These are phyloP conservation scores for Zoroaster sp. DNA, from an alignment of 53 echinoderm and acorn worm species.

Conservation along the genomic window DNA sequence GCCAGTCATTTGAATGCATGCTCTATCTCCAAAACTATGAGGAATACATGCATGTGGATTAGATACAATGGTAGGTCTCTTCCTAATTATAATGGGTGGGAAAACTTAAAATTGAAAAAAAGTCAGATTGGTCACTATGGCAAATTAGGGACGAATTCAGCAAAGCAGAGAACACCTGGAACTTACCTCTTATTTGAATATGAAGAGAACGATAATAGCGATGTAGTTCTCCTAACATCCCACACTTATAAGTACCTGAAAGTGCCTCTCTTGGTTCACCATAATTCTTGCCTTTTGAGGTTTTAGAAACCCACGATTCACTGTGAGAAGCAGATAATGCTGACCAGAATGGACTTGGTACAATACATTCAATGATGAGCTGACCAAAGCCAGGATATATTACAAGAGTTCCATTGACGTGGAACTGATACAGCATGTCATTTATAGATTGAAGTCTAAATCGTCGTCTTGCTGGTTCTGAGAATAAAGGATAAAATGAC, in stretches of 20 bases:
- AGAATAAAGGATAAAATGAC: background rate
- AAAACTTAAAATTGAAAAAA: no score
- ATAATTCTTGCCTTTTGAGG: background rate
- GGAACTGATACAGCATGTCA: background rate
- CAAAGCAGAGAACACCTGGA: no score
- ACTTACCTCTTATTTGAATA: slow-evolving; percentile 36
- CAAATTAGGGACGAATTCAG: no score
- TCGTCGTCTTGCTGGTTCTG: background rate
- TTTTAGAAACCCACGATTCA: background rate
- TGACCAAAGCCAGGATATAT: slow-evolving; percentile 23
- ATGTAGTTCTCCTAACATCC: background rate
- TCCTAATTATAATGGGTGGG: no score
- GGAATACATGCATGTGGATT: no score
- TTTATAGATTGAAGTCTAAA: background rate
- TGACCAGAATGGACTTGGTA: background rate
- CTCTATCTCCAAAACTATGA: no score
- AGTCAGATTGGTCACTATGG: no score
- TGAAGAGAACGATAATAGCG: background rate
- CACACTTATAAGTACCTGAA: slow-evolving; percentile 6
- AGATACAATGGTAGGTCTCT: no score
- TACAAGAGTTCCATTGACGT: slow-evolving; percentile 12
- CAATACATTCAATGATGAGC: background rate
- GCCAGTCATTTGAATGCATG: no score
- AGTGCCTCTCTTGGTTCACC: background rate
- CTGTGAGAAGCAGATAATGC: background rate